Percentiles rank a stretch among this genome's conserved stretches.
phyloP scores from a whole-genome alignment of 2,797 vertebrate species.

The Scolopax rusticola region DNA sequence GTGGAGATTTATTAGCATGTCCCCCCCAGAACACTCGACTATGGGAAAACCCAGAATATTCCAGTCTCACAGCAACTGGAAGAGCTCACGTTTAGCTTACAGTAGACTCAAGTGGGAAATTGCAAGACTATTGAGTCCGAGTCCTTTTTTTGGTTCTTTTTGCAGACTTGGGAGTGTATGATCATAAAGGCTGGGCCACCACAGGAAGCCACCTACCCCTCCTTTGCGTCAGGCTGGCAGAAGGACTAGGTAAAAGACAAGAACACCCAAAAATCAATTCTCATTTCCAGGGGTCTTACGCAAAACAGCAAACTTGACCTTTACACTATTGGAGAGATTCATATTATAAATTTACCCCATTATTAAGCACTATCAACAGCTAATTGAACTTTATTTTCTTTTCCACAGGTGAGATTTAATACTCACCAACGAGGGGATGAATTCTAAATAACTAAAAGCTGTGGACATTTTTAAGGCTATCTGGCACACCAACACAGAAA shows the following conservation, averaged over 20 bases:
- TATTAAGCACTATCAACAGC: neutral
- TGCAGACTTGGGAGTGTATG: neutral
- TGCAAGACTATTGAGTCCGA: neutral
- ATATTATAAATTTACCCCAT: neutral
- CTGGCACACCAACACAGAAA: neutral
- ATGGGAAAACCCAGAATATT: neutral
- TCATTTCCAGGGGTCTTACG: neutral
- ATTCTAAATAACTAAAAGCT: neutral
- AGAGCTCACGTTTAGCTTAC: rapidly evolving
- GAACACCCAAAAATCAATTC: neutral
- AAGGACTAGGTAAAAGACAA: neutral
- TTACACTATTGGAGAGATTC: neutral
- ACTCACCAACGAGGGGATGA: too few species aligned
- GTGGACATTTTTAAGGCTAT: neutral
- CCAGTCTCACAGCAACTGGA: neutral
- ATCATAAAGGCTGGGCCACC: neutral
- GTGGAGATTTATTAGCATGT: neutral
- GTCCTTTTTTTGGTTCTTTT: neutral
- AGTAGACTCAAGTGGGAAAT: neutral
- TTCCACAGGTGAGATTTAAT: neutral
- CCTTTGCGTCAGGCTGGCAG: neutral
- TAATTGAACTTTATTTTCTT: neutral
- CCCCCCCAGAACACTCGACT: neutral
- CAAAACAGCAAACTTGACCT: neutral
- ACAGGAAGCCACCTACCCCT: neutral